phyloP scores from a whole-genome alignment of 2,113 vertebrate species.

The Procavia capensis region DNA sequence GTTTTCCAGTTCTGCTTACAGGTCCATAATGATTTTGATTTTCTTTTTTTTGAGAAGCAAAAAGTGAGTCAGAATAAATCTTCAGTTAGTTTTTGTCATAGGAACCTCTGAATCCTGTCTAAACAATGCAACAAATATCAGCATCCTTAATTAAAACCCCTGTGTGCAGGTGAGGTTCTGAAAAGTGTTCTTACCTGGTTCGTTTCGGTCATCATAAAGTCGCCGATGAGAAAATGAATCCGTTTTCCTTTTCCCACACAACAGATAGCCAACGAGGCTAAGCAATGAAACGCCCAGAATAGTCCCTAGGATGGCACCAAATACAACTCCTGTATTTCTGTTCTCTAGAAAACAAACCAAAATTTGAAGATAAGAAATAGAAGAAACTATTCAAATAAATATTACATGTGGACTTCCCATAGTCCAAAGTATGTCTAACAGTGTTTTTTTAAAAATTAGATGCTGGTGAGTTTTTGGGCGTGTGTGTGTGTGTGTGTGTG shows the following conservation, averaged over 20 bases:
- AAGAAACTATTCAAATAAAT: constrained; percentile 36
- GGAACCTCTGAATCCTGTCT: not conserved
- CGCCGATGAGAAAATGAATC: constrained; percentile 91
- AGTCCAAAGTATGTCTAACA: not conserved
- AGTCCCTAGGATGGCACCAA: constrained; percentile 86
- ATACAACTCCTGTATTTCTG: constrained; percentile 78
- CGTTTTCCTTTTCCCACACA: constrained; percentile 85
- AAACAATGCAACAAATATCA: not conserved
- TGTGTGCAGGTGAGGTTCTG: not conserved
- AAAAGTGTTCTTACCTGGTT: constrained; percentile 89
- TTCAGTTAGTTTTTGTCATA: not conserved
- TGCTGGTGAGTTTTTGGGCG: not conserved
- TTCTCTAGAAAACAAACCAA: constrained; percentile 75
- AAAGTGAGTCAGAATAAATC: not conserved
- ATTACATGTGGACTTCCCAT: not conserved
- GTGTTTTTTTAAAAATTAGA: not conserved
- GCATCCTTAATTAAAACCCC: not conserved
- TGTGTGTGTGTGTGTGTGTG: not conserved
- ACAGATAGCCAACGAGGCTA: constrained; percentile 86
- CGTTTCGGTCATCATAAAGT: constrained; percentile 91
- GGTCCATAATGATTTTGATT: not conserved
- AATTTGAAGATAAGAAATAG: not conserved
- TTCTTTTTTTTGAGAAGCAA: constrained; percentile 30
- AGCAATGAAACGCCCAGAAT: constrained; percentile 85
- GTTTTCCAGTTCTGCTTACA: not conserved